These are phyloP conservation scores for Knipowitschia caucasica DNA, from an alignment of 2,797 vertebrate genomes.

Conservation along the genomic window DNA sequence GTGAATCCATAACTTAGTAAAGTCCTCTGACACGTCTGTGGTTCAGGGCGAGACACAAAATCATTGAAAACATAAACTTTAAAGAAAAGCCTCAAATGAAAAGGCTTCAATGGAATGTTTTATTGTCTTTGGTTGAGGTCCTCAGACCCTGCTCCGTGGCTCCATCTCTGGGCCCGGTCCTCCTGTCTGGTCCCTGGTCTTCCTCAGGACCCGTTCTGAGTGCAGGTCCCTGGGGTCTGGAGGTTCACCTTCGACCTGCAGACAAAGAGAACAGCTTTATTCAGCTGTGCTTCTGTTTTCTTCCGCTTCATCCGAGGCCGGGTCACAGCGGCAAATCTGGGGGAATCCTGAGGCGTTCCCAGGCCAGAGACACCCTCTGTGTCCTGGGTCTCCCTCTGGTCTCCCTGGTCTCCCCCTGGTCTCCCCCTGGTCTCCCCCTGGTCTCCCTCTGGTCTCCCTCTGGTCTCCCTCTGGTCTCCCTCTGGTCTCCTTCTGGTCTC, in stretches of 20 bases:
- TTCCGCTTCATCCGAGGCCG: neutral
- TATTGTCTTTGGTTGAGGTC: neutral
- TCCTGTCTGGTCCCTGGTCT: neutral
- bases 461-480: too few relatives aligned
- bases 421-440: too few relatives aligned
- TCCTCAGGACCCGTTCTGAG: constrained; percentile 79
- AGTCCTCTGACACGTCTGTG: too few relatives aligned
- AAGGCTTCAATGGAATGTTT: neutral
- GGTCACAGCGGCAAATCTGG: neutral
- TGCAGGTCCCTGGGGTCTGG: constrained; percentile 80
- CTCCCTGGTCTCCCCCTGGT: too few relatives aligned
- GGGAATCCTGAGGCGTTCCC: too few relatives aligned
- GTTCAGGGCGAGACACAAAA: too few relatives aligned
- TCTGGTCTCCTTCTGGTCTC: too few relatives aligned
- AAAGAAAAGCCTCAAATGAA: neutral
- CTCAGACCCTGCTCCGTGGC: neutral
- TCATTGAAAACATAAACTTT: too few relatives aligned
- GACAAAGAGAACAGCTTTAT: neutral
- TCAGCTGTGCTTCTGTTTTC: neutral
- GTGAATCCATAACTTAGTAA: too few relatives aligned
- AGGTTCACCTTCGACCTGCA: constrained; percentile 91
- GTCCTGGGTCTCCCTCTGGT: too few relatives aligned
- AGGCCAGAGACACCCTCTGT: too few relatives aligned
- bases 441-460: too few relatives aligned
- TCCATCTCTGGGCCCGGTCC: neutral